Evolutionary conservation across 2,888 invertebrate species (phyloP), one percentile per base, ranked within the genome.

Genomic region (Allacma fusca): DNA sequence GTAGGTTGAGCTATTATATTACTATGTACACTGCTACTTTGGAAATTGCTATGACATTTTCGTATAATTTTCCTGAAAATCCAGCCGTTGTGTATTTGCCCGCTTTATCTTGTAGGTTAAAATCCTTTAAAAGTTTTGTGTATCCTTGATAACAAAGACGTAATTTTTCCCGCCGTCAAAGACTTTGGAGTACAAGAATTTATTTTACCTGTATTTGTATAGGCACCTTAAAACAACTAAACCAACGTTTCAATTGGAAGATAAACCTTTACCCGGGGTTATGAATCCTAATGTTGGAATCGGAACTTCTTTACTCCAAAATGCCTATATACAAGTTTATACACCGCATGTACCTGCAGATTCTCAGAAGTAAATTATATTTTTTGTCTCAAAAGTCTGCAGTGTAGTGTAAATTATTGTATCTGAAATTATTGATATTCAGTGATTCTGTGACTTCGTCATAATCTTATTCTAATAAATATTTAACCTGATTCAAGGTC

Each of bases 231-330:
- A 69, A 59, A 21, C 40, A 28, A 70, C 78, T 24, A 78, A 78
- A 40, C 78, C 78, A 16, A 74, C 78, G n/a, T 78, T 78, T 28
- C 69, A 75, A 65, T 71, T 74, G 23, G 78, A 78, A 64, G 78
- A 78, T 23, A 74, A 75, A 23, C 78, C 69, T 19, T 21, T 62
- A 43, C 75, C 57, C 26, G 43, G 59, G 24, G 69, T 62, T 70
- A 24, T 70, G 43, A 76, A 64, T 76, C 76, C 68, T 16, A 76
- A 28, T 59, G 59, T 57, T 21, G 34, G 62, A n/a, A 62, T 59
- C 40, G 70, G 59, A 57, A 29, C 62, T 34, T 62, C 69, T 59
- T 67, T 44, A 64, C 70, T 76, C 34, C 70, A 76, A 43, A 76
- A 76, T 76, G 70, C 70, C 16, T 62, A 62, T 70, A 76, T 76